A percentile compares a stretch with the other conserved stretches of the same genome.
Conservation (phyloP, 2,888 invertebrate species). For the Drosophila neotestacea region DNA sequence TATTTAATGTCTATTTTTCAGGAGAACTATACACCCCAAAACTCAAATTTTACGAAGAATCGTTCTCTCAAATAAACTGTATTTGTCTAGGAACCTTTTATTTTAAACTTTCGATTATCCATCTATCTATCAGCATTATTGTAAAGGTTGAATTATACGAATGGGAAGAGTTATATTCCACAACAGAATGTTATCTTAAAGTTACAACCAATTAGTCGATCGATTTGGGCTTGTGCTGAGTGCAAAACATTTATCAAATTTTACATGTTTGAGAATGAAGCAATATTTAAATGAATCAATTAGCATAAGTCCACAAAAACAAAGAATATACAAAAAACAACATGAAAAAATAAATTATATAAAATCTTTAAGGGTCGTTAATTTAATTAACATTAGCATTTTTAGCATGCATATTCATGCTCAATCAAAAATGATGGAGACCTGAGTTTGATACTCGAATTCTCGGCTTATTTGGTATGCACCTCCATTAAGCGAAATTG, state of each 20-base stretch:
- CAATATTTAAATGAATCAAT: conserved; percentile 40
- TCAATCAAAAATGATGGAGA: conserved; percentile 58
- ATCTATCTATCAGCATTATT: conserved; percentile 11
- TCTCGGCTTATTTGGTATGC: conserved; percentile 68
- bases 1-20: too few relatives aligned
- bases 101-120: conserved; percentile 22
- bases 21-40: too few relatives aligned
- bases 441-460: conserved; percentile 5
- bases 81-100: conserved; percentile 2
- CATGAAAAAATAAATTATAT: conserved; percentile 59
- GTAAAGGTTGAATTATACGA: conserved; percentile 9
- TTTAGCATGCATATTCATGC: conserved; percentile 74
- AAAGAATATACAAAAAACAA: background rate
- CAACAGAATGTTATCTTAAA: conserved; percentile 13
- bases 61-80: background rate
- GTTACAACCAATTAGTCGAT: conserved; percentile 45
- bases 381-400: conserved; percentile 73
- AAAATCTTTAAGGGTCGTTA: conserved; percentile 63
- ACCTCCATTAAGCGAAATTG: conserved; percentile 55
- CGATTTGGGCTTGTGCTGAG: conserved; percentile 46
- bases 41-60: background rate
- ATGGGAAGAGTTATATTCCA: background rate
- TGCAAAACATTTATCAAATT: conserved; percentile 57
- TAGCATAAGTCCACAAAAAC: conserved; percentile 36
- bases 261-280: conserved; percentile 40